A percentile compares a stretch with the other conserved stretches of the same genome.
These are phyloP conservation scores for Drosophila barbarae DNA, from an alignment of 2,888 invertebrate genomes.

Conservation along the genomic window DNA sequence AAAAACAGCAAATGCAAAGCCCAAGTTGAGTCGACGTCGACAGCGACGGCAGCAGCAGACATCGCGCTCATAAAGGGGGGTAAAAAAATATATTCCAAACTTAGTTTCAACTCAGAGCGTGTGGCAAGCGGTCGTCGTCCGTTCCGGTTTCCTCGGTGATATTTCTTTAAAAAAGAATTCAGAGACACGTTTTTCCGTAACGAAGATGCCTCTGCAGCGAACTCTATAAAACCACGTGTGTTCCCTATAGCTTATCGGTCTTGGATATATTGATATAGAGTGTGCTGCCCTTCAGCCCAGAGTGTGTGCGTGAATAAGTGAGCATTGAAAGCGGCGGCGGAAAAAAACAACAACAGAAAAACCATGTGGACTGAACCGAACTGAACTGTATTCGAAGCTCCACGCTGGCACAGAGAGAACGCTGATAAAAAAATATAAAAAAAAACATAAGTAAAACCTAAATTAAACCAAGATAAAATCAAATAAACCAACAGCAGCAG, in stretches of 20 bases:
- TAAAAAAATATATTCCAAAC: conserved; percentile 44
- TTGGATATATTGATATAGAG: conserved; percentile 16
- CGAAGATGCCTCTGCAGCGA: neutral
- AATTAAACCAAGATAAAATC: neutral
- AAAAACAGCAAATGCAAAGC: conserved; percentile 53
- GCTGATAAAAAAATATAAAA: conserved; percentile 39
- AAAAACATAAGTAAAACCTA: neutral
- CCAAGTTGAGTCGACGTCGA: conserved; percentile 49
- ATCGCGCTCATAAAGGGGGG: conserved; percentile 53
- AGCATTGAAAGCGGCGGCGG: conserved; percentile 5
- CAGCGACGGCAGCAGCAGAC: conserved; percentile 16
- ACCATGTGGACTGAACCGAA: conserved; percentile 54
- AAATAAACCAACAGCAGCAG: neutral
- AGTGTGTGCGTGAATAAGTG: conserved; percentile 9
- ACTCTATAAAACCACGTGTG: conserved; percentile 47
- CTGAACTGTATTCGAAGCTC: conserved; percentile 57
- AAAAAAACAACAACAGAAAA: conserved; percentile 24
- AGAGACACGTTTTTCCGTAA: conserved; percentile 9
- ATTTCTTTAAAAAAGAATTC: conserved; percentile 3
- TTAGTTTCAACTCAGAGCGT: conserved; percentile 61
- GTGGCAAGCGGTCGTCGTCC: conserved; percentile 41
- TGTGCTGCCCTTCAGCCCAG: neutral
- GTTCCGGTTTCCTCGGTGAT: neutral
- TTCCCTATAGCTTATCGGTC: conserved; percentile 16
- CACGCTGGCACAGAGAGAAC: conserved; percentile 60